phyloP scores from a whole-genome alignment of 2,888 invertebrate species.

The Drosophila mercatorum region DNA sequence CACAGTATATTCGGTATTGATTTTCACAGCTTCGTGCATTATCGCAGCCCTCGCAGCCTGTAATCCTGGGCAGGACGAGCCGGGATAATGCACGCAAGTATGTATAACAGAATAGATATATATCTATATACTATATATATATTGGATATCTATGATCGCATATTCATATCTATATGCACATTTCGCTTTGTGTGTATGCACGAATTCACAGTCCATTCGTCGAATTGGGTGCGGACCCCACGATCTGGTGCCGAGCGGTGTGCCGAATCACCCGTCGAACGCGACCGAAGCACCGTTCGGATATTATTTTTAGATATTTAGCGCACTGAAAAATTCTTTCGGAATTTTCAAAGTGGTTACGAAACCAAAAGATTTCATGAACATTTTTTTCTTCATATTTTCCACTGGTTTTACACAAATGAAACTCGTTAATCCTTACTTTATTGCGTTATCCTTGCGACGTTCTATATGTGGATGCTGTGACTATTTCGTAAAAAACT shows the following conservation, averaged over 20 bases:
- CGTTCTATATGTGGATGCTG: slow-evolving; percentile 63
- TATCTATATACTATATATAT: slow-evolving; percentile 30
- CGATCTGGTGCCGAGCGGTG: slow-evolving; percentile 48
- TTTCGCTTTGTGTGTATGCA: slow-evolving; percentile 47
- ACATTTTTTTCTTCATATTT: slow-evolving; percentile 42
- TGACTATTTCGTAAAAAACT: slow-evolving; percentile 60
- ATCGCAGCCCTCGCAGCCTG: slow-evolving; percentile 32
- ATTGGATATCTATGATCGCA: slow-evolving; percentile 40
- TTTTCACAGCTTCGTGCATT: slow-evolving; percentile 38
- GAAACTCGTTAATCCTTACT: slow-evolving; percentile 56
- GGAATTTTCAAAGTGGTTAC: slow-evolving; percentile 80
- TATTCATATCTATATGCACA: slow-evolving; percentile 62
- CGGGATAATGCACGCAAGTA: slow-evolving; percentile 58
- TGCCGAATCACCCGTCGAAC: slow-evolving; percentile 54
- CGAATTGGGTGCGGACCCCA: slow-evolving; percentile 77
- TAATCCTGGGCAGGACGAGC: slow-evolving; percentile 56
- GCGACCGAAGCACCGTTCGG: slow-evolving; percentile 61
- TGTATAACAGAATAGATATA: slow-evolving; percentile 41
- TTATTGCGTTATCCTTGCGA: slow-evolving; percentile 76
- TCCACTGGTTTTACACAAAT: slow-evolving; percentile 39
- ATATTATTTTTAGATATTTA: slow-evolving; percentile 83
- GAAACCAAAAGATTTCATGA: slow-evolving; percentile 76
- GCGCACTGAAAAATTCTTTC: slow-evolving; percentile 80
- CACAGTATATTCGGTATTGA: slow-evolving; percentile 3
- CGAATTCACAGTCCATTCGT: slow-evolving; percentile 76